phyloP scores from a whole-genome alignment of 2,113 vertebrate species.

The Carassius auratus region DNA sequence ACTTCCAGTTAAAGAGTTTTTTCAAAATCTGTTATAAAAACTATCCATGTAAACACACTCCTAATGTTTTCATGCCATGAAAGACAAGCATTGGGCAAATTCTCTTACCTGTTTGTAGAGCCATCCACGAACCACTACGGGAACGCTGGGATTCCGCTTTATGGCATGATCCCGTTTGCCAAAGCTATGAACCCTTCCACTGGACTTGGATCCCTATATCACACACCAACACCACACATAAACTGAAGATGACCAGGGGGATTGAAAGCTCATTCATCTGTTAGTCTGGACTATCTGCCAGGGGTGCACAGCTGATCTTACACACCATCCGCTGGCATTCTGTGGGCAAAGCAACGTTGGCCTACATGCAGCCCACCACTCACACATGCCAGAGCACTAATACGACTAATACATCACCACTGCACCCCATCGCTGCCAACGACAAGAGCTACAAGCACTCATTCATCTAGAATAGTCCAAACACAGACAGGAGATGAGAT shows the following conservation, averaged over 20 bases:
- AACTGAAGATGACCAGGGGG: background rate
- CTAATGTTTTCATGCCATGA: conserved; percentile 1
- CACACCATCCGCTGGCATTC: background rate
- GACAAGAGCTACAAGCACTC: conserved; percentile 7
- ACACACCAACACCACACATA: conserved; percentile 41
- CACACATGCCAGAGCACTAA: conserved; percentile 23
- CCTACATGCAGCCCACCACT: background rate
- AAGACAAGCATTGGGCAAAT: background rate
- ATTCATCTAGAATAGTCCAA: background rate
- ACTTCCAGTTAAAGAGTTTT: conserved; percentile 12
- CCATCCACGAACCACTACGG: conserved; percentile 93
- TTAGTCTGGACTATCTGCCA: conserved; percentile 17
- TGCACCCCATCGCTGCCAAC: background rate
- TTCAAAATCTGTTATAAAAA: background rate
- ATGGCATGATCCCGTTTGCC: conserved; percentile 94
- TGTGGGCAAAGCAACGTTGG: background rate
- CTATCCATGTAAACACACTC: conserved; percentile 4
- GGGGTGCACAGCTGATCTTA: conserved; percentile 17
- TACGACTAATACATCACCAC: conserved; percentile 30
- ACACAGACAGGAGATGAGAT: background rate
- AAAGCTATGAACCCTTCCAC: conserved; percentile 87
- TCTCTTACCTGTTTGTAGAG: conserved; percentile 89
- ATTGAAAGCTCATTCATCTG: conserved; percentile 27
- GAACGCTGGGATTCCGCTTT: conserved; percentile 88
- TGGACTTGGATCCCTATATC: conserved; percentile 79